Base-by-base conservation (phyloP, 1,140 invertebrate species). In the Charaxes varanes region DNA sequence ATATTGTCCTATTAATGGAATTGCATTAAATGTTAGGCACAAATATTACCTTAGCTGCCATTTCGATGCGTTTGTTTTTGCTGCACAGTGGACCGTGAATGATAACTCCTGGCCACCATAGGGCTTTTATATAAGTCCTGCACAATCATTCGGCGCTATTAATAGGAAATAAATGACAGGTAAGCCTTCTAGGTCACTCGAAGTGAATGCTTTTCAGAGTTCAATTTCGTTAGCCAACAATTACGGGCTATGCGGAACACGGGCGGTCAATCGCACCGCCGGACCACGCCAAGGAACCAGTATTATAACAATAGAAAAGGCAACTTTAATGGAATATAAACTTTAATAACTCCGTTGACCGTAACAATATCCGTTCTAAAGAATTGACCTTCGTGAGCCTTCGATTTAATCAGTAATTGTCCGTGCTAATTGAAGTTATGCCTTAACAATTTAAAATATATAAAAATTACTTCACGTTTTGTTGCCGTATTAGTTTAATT, bases 51-150 rank as follows among this genome's bases (percentile, higher is more conserved):
- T 81, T 81, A 69, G 72, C 72, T 68, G 72, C 74, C 77, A 81
- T 81, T 81, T 78, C 52, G 60, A 62, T 49, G 64, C 54, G 70
- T 74, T 66, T 64, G 54, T 45, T 65, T 64, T 58, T 44, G 52
- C 64, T 76, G 67, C 65, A 79, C 72, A 74, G 69, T 66, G 63
- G 58, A 69, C 69, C 68, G 73, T 69, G 74, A 82, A 76, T 82
- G 74, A 56, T 69, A 55, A 56, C 42, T 70, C 65, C 66, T 46
- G 59, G 57, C 49, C 48, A 51, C 30, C 33, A 55, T 40, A 58
- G 57, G 53, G 53, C 62, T 69, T 77, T 81, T 79, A 79, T 78
- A 79, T 43, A 41, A 45, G 47, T 69, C 63, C 62, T 60, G 63
- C 44, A 62, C 68, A 67, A 61, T 74, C 59, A 51, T 63, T 72